phyloP scores from a whole-genome alignment of 2,888 invertebrate species.

The Dryadula phaetusa region DNA sequence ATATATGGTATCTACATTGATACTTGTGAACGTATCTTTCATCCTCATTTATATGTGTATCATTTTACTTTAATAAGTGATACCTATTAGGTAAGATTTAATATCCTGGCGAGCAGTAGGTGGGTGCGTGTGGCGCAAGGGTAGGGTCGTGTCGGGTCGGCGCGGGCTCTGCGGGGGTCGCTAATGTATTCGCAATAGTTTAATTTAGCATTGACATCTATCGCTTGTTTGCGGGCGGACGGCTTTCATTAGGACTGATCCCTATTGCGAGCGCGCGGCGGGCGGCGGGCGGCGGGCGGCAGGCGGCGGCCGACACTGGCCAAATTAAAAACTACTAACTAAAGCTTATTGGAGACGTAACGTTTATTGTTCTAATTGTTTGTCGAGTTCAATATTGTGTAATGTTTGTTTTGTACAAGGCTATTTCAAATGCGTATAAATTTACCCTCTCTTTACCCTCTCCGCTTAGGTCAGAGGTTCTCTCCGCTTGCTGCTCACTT shows the following conservation, averaged over 20 bases:
- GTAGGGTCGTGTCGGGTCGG: conserved; percentile 1
- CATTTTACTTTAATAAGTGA: neutral
- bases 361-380: neutral
- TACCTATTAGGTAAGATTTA: neutral
- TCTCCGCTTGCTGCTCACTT: no score
- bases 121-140: conserved; percentile 5
- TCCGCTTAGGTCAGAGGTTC: no score
- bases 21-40: no score
- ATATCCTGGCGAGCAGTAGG: neutral
- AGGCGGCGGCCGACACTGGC: neutral
- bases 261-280: conserved; percentile 26
- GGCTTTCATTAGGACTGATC: conserved; percentile 31
- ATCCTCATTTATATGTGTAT: neutral
- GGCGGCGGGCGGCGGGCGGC: neutral
- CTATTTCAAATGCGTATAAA: neutral
- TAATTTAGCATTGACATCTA: conserved; percentile 64
- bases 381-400: neutral
- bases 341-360: conserved; percentile 1
- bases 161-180: conserved; percentile 3
- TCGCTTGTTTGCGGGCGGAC: conserved; percentile 33
- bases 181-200: conserved; percentile 66
- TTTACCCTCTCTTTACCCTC: no score
- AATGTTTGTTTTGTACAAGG: conserved; percentile 8
- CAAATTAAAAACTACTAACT: conserved; percentile 20
- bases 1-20: neutral